These are phyloP conservation scores for Pararge aegeria DNA, from an alignment of 1,140 invertebrate species.

Conservation along the genomic window DNA sequence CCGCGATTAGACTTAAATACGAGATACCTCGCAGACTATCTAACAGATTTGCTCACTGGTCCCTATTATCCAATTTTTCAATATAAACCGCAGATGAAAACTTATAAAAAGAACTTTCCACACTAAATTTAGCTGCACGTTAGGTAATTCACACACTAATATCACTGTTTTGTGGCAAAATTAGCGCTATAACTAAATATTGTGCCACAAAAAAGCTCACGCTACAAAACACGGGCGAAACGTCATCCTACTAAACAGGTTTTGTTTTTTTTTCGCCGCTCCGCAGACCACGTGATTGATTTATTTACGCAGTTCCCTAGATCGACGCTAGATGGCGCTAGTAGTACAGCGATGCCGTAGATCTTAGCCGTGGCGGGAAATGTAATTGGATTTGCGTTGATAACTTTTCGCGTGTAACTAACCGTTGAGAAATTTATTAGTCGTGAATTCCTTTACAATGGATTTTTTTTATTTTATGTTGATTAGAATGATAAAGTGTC, in stretches of 20 bases:
- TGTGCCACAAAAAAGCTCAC: conserved; percentile 43
- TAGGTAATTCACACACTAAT: conserved; percentile 15
- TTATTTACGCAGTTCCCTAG: conserved; percentile 26
- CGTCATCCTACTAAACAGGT: conserved; percentile 70
- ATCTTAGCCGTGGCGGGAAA: conserved; percentile 6
- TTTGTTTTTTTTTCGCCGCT: conserved; percentile 55
- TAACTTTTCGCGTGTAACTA: conserved; percentile 36
- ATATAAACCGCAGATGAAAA: conserved; percentile 11
- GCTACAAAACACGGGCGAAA: conserved; percentile 61
- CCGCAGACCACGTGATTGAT: conserved; percentile 57
- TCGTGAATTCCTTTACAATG: conserved; percentile 29
- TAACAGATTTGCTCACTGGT: conserved; percentile 14
- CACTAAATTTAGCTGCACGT: background rate
- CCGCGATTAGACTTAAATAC: conserved; percentile 11
- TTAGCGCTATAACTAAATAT: conserved; percentile 34
- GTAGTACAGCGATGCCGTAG: background rate
- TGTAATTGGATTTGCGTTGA: conserved; percentile 21
- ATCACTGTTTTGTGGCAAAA: conserved; percentile 23
- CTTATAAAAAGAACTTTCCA: background rate
- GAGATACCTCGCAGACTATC: conserved; percentile 1
- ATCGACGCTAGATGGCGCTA: conserved; percentile 49
- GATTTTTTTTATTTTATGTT: conserved; percentile 32
- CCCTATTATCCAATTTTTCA: conserved; percentile 25
- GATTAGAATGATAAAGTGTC: conserved; percentile 26
- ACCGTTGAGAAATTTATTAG: conserved; percentile 42